These are phyloP conservation scores for Gymnodraco acuticeps DNA, from an alignment of 2,797 vertebrate genomes.

Conservation along the genomic window DNA sequence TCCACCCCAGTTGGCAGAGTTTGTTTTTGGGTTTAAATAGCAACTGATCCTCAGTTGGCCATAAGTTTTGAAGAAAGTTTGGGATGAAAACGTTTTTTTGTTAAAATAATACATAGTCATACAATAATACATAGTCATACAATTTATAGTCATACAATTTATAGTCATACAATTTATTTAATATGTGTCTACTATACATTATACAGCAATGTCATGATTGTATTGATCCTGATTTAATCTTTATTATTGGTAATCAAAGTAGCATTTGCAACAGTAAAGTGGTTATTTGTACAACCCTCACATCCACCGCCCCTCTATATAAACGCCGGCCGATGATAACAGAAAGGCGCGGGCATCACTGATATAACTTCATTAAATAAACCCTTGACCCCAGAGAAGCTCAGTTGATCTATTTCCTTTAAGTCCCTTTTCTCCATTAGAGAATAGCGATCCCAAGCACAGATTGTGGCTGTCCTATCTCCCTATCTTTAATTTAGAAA, in stretches of 20 bases:
- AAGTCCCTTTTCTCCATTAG: constrained; percentile 66
- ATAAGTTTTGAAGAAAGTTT: neutral
- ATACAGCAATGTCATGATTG: neutral
- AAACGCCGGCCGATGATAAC: constrained; percentile 45
- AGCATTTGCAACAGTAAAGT: constrained; percentile 4
- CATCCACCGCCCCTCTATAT: constrained; percentile 21
- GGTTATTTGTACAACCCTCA: constrained; percentile 39
- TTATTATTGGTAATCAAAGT: neutral
- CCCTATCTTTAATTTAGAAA: constrained; percentile 88
- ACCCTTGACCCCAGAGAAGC: constrained; percentile 78
- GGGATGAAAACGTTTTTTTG: too few relatives aligned
- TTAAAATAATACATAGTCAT: too few relatives aligned
- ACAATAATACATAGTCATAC: too few relatives aligned
- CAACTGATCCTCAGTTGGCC: constrained; percentile 26
- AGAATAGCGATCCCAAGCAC: constrained; percentile 67
- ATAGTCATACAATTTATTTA: neutral
- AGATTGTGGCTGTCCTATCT: constrained; percentile 76
- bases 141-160: too few relatives aligned
- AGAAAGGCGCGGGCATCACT: constrained; percentile 41
- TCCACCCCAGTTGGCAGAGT: constrained; percentile 50
- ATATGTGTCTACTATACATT: neutral
- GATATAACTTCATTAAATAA: constrained; percentile 78
- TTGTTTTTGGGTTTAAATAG: constrained; percentile 43
- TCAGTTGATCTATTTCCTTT: constrained; percentile 70
- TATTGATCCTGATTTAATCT: neutral